These are phyloP conservation scores for Acleris emargana DNA, from an alignment of 2,888 invertebrate genomes.

Conservation along the genomic window DNA sequence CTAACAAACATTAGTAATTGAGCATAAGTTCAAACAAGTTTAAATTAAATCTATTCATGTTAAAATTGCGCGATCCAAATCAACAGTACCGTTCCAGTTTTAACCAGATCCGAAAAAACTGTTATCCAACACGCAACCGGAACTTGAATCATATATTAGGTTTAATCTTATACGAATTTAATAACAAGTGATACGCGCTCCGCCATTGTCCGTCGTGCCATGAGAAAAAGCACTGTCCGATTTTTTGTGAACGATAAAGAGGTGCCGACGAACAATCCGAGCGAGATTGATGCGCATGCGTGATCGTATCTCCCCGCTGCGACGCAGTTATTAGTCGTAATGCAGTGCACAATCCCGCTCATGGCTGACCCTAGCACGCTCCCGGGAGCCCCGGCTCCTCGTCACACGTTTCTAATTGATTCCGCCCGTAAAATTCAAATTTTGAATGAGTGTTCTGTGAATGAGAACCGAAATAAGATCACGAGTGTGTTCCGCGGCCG, in stretches of 20 bases:
- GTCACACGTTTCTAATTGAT: slow-evolving; percentile 77
- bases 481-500: slow-evolving; percentile 65
- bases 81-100: slow-evolving; percentile 25
- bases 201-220: slow-evolving; percentile 71
- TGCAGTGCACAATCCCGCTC: background rate
- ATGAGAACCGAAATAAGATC: slow-evolving; percentile 75
- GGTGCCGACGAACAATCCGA: slow-evolving; percentile 77
- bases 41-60: background rate
- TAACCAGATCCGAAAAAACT: slow-evolving; percentile 53
- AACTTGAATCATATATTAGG: slow-evolving; percentile 81
- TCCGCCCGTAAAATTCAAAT: slow-evolving; percentile 76
- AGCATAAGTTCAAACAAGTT: background rate
- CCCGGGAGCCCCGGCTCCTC: slow-evolving; percentile 56
- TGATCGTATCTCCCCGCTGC: slow-evolving; percentile 74
- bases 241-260: slow-evolving; percentile 78
- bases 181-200: slow-evolving; percentile 76
- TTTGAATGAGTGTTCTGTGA: slow-evolving; percentile 75
- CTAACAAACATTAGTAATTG: background rate
- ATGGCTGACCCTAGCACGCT: background rate
- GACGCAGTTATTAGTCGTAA: slow-evolving; percentile 46
- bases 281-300: slow-evolving; percentile 76
- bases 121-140: slow-evolving; percentile 79
- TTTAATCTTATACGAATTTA: slow-evolving; percentile 84
- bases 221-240: slow-evolving; percentile 74
- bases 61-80: slow-evolving; percentile 21